Evolutionary conservation across 2,797 vertebrate species (phyloP), one percentile per base, ranked within the genome.

Genomic region (Austrolebias charrua): DNA sequence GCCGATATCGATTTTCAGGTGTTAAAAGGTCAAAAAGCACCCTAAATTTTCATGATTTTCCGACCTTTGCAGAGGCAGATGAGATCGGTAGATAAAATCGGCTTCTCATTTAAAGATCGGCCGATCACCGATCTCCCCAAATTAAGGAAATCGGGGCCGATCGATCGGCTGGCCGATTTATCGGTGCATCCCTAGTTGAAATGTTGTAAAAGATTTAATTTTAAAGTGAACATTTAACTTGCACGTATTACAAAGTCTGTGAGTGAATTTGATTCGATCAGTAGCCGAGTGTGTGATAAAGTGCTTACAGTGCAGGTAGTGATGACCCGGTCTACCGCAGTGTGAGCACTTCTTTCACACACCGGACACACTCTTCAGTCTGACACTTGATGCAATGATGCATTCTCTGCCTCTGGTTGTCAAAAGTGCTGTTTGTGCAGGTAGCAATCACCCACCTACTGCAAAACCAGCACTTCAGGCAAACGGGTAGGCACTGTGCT

Each of bases 401-500:
- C 5, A 11, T 60, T 6, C 5, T 75, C 31, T 59, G 90, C 83
- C 63, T 63, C 77, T 82, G 86, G 66, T 87, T 92, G 92, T 92
- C 90, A 95, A 96, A 96, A 96, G 95, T 96, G 95, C 95, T 95
- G 95, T 96, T 96, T 95, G 95, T 95, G 95, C 95, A 96, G 95
- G 95, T 96, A 96, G 95, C 79, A 81, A 79, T 87, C 75, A 86
- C 65, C 69, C 40, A 63, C 77, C 95, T 96, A 95, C 95, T 96
- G 95, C 93, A 94, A 90, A 94, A 90, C 84, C 90, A 93, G 95
- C 94, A 95, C 95, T 96, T 96, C 84, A 76, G 89, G 93, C 91
- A 90, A 90, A 92, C 85, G 5, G 80, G 78, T 59, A 38, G 80
- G 91, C 84, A 18, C 49, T 78, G 79, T 74, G 51, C 85, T 72